Evolutionary conservation across 30 jellyfish, hydroid and myxozoan species (phyloP).

Genomic region (Mastigias papua): DNA sequence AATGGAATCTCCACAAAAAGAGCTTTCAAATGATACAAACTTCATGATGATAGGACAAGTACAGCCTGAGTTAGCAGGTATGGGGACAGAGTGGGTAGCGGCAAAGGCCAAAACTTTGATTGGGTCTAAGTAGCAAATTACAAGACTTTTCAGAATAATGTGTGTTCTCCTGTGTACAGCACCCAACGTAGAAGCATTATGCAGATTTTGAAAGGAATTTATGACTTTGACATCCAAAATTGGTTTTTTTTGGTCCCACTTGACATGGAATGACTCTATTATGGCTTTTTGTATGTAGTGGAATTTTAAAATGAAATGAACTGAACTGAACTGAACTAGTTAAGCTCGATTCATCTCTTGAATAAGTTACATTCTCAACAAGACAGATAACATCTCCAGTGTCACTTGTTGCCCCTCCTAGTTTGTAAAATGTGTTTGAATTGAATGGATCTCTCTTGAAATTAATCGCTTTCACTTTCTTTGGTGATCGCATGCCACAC

Average conservation of each 20-base stretch:
- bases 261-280: constrained; percentile 35
- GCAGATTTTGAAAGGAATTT: constrained; percentile 34
- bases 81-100: constrained; percentile 26
- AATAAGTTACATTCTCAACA: too few species aligned
- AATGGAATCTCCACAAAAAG: constrained; percentile 11
- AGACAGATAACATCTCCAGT: too few species aligned
- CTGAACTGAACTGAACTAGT: too few species aligned
- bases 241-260: constrained; percentile 52
- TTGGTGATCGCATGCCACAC: too few species aligned
- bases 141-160: background rate
- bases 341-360: too few species aligned
- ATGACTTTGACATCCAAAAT: constrained; percentile 35
- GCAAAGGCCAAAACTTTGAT: constrained; percentile 36
- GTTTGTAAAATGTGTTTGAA: too few species aligned
- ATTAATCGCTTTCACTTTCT: too few species aligned
- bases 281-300: too few species aligned
- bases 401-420: too few species aligned
- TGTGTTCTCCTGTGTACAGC: background rate
- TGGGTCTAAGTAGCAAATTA: constrained; percentile 1
- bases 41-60: constrained; percentile 21
- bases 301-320: too few species aligned
- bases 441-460: too few species aligned
- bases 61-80: background rate
- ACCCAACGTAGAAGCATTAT: constrained; percentile 8
- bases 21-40: constrained; percentile 7